These are phyloP conservation scores for Panurus biarmicus DNA, from an alignment of 2,113 vertebrate genomes.

Conservation along the genomic window DNA sequence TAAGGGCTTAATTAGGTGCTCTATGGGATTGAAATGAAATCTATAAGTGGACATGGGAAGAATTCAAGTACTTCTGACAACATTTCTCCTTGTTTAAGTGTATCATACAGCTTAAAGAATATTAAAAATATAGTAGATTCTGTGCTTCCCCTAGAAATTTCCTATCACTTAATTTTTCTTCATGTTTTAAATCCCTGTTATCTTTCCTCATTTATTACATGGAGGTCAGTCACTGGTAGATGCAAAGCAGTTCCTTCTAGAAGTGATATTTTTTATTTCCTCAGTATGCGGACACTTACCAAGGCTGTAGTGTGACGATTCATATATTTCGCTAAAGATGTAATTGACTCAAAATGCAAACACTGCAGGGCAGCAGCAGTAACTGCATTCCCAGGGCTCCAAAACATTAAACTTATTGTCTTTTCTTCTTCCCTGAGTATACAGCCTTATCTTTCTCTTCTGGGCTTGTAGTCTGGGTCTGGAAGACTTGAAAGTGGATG, in stretches of 20 bases:
- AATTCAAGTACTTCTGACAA: not conserved
- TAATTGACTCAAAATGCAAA: not conserved
- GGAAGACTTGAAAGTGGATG: not conserved
- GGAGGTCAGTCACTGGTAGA: not conserved
- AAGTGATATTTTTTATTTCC: not conserved
- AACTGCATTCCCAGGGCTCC: not conserved
- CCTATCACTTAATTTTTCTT: not conserved
- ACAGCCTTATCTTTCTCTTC: not conserved
- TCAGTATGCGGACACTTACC: not conserved
- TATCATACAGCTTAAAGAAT: not conserved
- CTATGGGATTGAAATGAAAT: not conserved
- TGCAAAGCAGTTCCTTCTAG: not conserved
- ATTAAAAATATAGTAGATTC: not conserved
- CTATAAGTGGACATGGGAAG: not conserved
- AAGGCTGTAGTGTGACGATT: not conserved
- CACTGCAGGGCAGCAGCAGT: not conserved
- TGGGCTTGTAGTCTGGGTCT: not conserved
- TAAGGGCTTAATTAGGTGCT: not conserved
- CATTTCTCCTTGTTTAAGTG: not conserved
- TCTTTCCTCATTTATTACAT: not conserved
- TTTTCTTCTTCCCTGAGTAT: not conserved
- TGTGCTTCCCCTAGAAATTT: not conserved
- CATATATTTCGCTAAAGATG: not conserved
- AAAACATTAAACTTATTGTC: not conserved
- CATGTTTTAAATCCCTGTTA: not conserved